A percentile compares a stretch with the other conserved stretches of the same genome.
Evolutionary conservation across 1,140 invertebrate genomes (phyloP).

Genomic region (Drosophila paulistorum): DNA sequence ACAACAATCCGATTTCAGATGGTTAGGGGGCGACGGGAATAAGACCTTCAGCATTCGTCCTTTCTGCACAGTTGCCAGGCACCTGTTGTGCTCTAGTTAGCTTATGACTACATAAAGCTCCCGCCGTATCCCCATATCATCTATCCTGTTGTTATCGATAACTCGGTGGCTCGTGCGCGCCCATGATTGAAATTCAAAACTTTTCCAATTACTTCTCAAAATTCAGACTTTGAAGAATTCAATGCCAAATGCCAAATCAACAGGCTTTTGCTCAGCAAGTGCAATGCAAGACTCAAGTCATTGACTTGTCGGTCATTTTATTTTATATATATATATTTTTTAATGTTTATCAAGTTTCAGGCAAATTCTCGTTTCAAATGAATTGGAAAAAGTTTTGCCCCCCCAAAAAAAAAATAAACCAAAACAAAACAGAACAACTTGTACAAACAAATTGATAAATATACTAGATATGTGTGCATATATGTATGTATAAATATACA

Average conservation of each 20-base stretch:
- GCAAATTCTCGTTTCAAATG: slow-evolving; percentile 20
- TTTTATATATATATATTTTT: too few species aligned
- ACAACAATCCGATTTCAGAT: neutral
- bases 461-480: slow-evolving; percentile 20
- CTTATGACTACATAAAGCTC: slow-evolving; percentile 8
- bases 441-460: slow-evolving; percentile 34
- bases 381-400: slow-evolving; percentile 51
- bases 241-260: slow-evolving; percentile 33
- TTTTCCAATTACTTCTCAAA: neutral
- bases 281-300: slow-evolving; percentile 36
- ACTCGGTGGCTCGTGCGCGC: slow-evolving; percentile 13
- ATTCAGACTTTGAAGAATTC: neutral
- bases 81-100: slow-evolving; percentile 62
- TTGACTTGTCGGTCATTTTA: slow-evolving; percentile 40
- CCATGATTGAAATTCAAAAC: neutral
- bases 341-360: slow-evolving; percentile 45
- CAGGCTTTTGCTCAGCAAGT: slow-evolving; percentile 33
- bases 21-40: neutral
- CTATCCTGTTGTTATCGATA: slow-evolving; percentile 46
- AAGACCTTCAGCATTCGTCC: slow-evolving; percentile 75
- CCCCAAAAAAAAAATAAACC: slow-evolving; percentile 23
- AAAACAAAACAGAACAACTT: slow-evolving; percentile 52
- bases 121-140: neutral
- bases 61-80: slow-evolving; percentile 77
- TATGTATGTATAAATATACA: slow-evolving; percentile 3